Conservation (phyloP, 2,113 vertebrate species). For the Vireo altiloquus region DNA sequence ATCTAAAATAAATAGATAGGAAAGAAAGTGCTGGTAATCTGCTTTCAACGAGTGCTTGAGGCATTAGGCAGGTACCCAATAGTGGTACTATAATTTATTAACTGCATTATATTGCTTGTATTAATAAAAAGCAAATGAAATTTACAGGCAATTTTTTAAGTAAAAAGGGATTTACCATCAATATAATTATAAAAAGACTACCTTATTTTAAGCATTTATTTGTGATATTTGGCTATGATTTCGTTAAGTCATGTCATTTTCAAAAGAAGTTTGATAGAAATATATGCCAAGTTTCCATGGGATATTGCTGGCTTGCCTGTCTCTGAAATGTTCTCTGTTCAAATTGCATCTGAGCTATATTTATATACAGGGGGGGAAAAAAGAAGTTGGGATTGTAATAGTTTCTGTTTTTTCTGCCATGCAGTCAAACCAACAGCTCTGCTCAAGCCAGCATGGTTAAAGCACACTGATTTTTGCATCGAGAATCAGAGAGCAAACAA, state of each 20-base stretch:
- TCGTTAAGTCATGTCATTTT: neutral
- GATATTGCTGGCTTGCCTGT: neutral
- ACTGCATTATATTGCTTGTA: neutral
- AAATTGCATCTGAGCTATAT: neutral
- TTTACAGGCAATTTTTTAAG: neutral
- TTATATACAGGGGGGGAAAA: neutral
- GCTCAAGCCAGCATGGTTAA: neutral
- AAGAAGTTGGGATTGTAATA: neutral
- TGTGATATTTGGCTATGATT: slow-evolving; percentile 1
- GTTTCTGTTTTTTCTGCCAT: neutral
- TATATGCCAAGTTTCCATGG: neutral
- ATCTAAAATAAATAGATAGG: slow-evolving; percentile 32
- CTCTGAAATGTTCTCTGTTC: neutral
- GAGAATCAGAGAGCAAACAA: neutral
- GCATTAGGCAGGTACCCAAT: neutral
- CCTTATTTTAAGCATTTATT: neutral
- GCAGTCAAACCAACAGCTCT: neutral
- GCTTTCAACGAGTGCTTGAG: neutral
- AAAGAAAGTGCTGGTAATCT: neutral
- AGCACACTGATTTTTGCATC: neutral
- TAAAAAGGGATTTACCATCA: neutral
- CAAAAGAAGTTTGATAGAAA: neutral
- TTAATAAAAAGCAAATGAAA: slow-evolving; percentile 7
- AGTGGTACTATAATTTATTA: neutral
- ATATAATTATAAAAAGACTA: slow-evolving; percentile 1